phyloP scores from a whole-genome alignment of 1,140 invertebrate genomes.

The Drosophila parabipectinata region DNA sequence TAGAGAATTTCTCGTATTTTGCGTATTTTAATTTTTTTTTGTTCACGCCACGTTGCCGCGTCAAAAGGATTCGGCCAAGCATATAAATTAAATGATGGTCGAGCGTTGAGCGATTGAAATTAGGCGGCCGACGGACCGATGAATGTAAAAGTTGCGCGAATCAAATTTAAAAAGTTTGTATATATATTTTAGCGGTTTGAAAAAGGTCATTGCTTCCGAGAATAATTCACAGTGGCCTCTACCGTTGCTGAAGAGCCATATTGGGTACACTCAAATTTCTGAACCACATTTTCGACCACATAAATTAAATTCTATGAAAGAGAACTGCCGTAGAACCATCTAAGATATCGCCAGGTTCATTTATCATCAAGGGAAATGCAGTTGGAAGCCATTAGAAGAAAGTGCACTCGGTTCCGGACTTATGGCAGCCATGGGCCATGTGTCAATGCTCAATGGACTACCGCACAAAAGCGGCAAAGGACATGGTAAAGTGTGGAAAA shows the following conservation, averaged over 20 bases:
- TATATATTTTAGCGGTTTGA: conserved; percentile 2
- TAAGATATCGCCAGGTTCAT: conserved; percentile 31
- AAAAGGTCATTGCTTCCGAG: conserved; percentile 40
- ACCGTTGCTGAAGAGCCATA: neutral
- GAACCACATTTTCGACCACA: conserved; percentile 45
- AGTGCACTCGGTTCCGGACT: conserved; percentile 37
- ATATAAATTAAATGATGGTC: conserved; percentile 77
- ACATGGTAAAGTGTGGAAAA: conserved; percentile 3
- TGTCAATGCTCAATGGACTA: conserved; percentile 47
- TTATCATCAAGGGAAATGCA: conserved; percentile 57
- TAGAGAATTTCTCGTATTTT: conserved; percentile 42
- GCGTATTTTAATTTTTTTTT: conserved; percentile 28
- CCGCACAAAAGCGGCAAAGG: conserved; percentile 9
- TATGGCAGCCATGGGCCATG: conserved; percentile 56
- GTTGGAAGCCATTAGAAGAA: conserved; percentile 37
- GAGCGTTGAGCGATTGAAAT: conserved; percentile 67
- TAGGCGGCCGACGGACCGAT: conserved; percentile 45
- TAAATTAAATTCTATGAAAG: conserved; percentile 42
- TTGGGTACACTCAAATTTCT: neutral
- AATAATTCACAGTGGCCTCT: neutral
- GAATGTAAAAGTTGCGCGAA: conserved; percentile 39
- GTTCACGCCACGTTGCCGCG: conserved; percentile 44
- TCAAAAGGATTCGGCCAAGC: conserved; percentile 70
- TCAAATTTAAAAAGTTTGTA: conserved; percentile 40
- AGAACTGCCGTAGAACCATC: conserved; percentile 14